Evolutionary conservation across 2,797 vertebrate genomes (phyloP).

Genomic region (Danio jaintianensis): DNA sequence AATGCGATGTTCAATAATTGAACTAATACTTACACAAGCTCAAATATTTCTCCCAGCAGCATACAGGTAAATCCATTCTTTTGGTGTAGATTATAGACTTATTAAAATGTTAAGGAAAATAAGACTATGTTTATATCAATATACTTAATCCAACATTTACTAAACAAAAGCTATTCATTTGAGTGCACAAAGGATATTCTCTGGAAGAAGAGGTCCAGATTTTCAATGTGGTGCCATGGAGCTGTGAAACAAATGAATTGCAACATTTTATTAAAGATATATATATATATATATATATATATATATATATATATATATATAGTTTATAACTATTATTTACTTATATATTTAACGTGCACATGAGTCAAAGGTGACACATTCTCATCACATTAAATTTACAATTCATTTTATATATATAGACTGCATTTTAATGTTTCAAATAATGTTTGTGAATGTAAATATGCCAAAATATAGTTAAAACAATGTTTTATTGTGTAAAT

Average conservation of each 20-base stretch:
- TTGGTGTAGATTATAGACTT: slow-evolving; percentile 98
- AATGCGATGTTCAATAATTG: background rate
- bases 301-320: too few species aligned
- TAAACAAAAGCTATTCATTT: background rate
- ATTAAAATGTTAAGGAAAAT: slow-evolving; percentile 80
- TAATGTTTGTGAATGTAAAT: too few species aligned
- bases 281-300: too few species aligned
- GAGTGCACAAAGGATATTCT: slow-evolving; percentile 92
- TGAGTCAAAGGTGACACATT: too few species aligned
- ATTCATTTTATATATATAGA: too few species aligned
- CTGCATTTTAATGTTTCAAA: too few species aligned
- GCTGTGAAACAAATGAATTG: slow-evolving; percentile 77
- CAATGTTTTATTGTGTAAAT: too few species aligned
- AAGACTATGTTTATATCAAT: background rate
- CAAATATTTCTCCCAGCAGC: slow-evolving; percentile 96
- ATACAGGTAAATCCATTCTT: slow-evolving; percentile 99
- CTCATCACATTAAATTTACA: too few species aligned
- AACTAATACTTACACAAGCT: slow-evolving; percentile 89
- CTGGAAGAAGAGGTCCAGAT: slow-evolving; percentile 98
- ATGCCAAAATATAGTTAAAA: too few species aligned
- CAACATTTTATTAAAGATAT: too few species aligned
- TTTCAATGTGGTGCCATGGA: slow-evolving; percentile 98
- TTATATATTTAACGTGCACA: too few species aligned
- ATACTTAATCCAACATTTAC: background rate
- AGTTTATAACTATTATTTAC: too few species aligned